phyloP scores from a whole-genome alignment of 2,797 vertebrate genomes.

The Ceryle rudis region DNA sequence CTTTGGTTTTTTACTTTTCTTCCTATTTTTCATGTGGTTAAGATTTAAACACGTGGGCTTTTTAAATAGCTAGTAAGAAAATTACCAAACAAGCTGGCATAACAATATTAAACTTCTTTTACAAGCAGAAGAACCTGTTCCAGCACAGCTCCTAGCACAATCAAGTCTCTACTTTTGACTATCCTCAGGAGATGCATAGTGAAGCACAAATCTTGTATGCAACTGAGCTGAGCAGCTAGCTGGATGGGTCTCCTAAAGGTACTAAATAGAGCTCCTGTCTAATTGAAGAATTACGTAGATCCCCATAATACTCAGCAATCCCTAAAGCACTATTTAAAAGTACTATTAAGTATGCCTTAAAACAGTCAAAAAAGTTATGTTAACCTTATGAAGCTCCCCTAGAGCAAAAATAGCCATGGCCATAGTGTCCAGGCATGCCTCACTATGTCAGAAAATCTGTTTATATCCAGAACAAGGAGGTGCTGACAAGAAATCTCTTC shows the following conservation, averaged over 20 bases:
- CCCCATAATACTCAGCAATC: not conserved
- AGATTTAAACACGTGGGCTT: not conserved
- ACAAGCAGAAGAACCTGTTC: not conserved
- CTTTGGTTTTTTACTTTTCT: not conserved
- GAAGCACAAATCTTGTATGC: not conserved
- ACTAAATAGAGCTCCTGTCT: not conserved
- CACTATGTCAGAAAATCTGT: not conserved
- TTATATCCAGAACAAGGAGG: not conserved
- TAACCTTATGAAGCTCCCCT: not conserved
- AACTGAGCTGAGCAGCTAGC: not conserved
- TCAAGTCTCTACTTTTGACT: rapidly evolving
- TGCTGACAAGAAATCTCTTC: not conserved
- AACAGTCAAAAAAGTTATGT: not conserved
- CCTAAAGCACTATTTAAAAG: not conserved
- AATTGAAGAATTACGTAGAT: not conserved
- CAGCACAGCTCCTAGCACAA: not conserved
- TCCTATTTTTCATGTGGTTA: not conserved
- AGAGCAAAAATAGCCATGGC: not conserved
- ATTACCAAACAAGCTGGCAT: not conserved
- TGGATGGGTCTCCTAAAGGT: not conserved
- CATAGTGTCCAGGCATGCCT: not conserved
- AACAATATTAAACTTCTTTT: not conserved
- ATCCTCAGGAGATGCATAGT: not conserved
- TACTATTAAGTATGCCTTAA: not conserved
- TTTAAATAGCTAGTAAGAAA: not conserved